Conservation (phyloP, 2,888 invertebrate genomes). For the Elegia similella region DNA sequence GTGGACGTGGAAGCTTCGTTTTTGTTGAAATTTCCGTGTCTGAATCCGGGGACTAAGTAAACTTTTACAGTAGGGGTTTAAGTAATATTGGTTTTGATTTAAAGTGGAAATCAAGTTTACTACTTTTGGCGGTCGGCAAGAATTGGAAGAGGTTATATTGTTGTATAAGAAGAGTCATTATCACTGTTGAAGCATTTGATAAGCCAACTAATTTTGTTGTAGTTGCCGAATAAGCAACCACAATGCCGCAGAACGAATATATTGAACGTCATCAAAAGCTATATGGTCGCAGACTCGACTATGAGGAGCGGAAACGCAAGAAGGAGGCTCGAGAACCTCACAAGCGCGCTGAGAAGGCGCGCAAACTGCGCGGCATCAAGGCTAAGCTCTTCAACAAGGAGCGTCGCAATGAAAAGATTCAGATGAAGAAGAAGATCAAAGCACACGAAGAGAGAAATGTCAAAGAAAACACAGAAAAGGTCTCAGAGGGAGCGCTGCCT, state of each 20-base stretch:
- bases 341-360: constrained; percentile 94
- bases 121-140: neutral
- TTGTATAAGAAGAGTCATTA: neutral
- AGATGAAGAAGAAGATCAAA: constrained; percentile 99
- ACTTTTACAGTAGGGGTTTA: neutral
- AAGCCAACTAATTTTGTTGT: constrained; percentile 69
- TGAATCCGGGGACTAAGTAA: neutral
- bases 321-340: constrained; percentile 97
- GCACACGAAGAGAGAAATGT: constrained; percentile 97
- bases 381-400: constrained; percentile 99
- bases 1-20: constrained; percentile 8
- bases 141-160: constrained; percentile 44
- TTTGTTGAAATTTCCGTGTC: neutral
- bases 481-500: constrained; percentile 95
- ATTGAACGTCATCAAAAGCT: constrained; percentile 98
- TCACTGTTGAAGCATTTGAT: constrained; percentile 37
- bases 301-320: constrained; percentile 98
- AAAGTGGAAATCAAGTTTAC: neutral
- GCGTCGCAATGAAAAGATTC: constrained; percentile 98
- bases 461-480: constrained; percentile 91
- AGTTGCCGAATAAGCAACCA: constrained; percentile 80
- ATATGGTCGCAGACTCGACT: constrained; percentile 97
- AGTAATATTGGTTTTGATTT: neutral
- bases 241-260: constrained; percentile 99
- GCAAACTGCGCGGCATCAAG: constrained; percentile 95